Base-by-base conservation (phyloP, 2,888 invertebrate species). In the Liodrosophila aerea region DNA sequence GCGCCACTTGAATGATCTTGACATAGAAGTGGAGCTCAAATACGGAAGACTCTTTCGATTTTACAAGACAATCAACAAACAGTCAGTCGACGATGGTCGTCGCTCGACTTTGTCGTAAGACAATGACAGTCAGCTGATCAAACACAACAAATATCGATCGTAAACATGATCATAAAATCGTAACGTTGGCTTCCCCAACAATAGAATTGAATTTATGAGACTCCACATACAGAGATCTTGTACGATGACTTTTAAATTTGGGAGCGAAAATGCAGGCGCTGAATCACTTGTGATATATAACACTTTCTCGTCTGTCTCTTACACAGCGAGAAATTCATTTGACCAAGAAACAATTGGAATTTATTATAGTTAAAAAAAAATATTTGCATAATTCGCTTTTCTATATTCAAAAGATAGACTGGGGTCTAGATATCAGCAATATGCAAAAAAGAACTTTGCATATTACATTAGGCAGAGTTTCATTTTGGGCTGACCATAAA, bases 1-100 rank as follows among this genome's bases (percentile, higher is more conserved):
- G 53, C 27, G 40, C 47, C 52, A 54, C 63, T 66, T 31, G 49
- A 64, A 62, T 77, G 81, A 81, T 81, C 85, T 81, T 81, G 81
- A 81, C 85, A 73, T 64, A 64, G 68, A 65, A 81, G 73, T 62
- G 29, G 33, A 33, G 39, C 34, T 36, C 29, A 29, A 22, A 22
- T 22, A 4, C 34, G 7, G 16, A 63, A 36, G 56, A 56, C 45
- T 40, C 44, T 53, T 64, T 64, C 45, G 53, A 53, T 31, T 43
- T 64, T 53, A 63, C 53, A 46, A 30, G 45, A 7, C 51, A 40
- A 11, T 43, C 49, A 11, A 30, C 7, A 30, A 15, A 11, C 37
- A 18, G 3, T 16, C 5, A n/a, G n/a, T n/a, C n/a, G n/a, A n/a
- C n/a, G 22, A 22, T 22, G 22, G 22, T 22, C 22, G 22, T 22